Evolutionary conservation across 2,113 vertebrate genomes (phyloP).

Genomic region (Mystacornis crossleyi): DNA sequence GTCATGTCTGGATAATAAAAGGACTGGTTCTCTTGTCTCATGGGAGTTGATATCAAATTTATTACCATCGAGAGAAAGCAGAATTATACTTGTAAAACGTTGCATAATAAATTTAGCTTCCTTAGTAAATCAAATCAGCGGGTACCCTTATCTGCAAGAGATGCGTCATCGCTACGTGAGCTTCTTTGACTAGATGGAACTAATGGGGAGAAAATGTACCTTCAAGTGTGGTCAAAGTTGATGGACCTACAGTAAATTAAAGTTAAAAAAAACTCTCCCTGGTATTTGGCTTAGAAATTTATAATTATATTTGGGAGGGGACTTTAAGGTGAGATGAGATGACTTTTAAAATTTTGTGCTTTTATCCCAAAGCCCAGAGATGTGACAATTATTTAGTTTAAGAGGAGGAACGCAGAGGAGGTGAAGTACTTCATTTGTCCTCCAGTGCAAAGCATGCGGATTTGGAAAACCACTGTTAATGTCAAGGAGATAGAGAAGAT

Average conservation of each 20-base stretch:
- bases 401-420: neutral
- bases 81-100: slow-evolving; percentile 74
- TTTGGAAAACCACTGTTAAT: slow-evolving; percentile 6
- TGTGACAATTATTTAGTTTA: neutral
- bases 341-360: neutral
- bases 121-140: slow-evolving; percentile 67
- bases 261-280: neutral
- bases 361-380: neutral
- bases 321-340: neutral
- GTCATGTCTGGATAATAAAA: slow-evolving; percentile 70
- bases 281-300: neutral
- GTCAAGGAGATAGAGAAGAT: neutral
- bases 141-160: slow-evolving; percentile 52
- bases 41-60: slow-evolving; percentile 71
- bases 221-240: neutral
- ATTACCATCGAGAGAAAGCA: slow-evolving; percentile 71
- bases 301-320: neutral
- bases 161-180: slow-evolving; percentile 58
- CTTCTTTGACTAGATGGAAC: slow-evolving; percentile 6
- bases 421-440: slow-evolving; percentile 8
- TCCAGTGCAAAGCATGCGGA: neutral
- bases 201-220: slow-evolving; percentile 41
- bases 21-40: slow-evolving; percentile 59
- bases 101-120: slow-evolving; percentile 72
- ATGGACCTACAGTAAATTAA: neutral